Conservation (phyloP, 2,888 invertebrate genomes). For the Pseudococcus jackbeardsleyi region DNA sequence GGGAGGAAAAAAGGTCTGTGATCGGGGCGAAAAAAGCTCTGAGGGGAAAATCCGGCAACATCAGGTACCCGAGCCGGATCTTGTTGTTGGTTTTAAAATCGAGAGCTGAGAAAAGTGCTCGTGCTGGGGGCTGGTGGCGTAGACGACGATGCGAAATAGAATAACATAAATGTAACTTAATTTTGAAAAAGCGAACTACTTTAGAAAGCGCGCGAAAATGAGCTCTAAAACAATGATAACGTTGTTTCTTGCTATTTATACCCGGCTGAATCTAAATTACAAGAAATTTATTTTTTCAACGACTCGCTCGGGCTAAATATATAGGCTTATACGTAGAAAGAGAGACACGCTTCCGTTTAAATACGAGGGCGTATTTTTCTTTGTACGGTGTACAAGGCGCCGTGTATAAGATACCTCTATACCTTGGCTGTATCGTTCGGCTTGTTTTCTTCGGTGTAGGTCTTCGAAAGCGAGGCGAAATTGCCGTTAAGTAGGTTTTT, state of each 20-base stretch:
- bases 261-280: constrained; percentile 56
- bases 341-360: constrained; percentile 42
- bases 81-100: too few species aligned
- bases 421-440: background rate
- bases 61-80: too few species aligned
- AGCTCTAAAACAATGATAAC: constrained; percentile 55
- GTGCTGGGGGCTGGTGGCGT: background rate
- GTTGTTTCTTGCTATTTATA: constrained; percentile 56
- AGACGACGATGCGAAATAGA: background rate
- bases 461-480: background rate
- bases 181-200: constrained; percentile 54
- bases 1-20: too few species aligned
- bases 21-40: too few species aligned
- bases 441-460: background rate
- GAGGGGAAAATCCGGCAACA: too few species aligned
- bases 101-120: too few species aligned
- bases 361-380: constrained; percentile 52
- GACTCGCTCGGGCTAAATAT: constrained; percentile 26
- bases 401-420: background rate
- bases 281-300: constrained; percentile 57
- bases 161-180: constrained; percentile 37
- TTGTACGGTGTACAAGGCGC: background rate
- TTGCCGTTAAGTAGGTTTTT: constrained; percentile 50
- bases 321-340: constrained; percentile 36
- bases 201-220: constrained; percentile 54